phyloP scores from a whole-genome alignment of 2,797 vertebrate species.

The Leuciscus waleckii region DNA sequence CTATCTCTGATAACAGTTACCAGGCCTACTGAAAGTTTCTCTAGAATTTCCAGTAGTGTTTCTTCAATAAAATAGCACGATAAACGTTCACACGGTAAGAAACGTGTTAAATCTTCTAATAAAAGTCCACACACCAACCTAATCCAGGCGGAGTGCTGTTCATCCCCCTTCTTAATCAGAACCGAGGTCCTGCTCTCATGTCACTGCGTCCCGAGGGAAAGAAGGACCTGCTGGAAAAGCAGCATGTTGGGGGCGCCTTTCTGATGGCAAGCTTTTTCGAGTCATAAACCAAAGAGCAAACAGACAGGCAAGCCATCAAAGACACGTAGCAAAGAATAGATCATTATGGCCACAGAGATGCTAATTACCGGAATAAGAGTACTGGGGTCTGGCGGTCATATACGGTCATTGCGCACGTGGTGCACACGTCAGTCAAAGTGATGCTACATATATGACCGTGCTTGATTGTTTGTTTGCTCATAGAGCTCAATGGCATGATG shows the following conservation, averaged over 20 bases:
- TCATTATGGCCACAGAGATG: constrained; percentile 35
- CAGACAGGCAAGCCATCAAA: constrained; percentile 43
- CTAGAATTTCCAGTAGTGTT: neutral
- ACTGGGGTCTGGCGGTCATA: constrained; percentile 49
- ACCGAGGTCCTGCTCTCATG: constrained; percentile 65
- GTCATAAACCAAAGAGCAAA: constrained; percentile 44
- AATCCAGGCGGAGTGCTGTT: constrained; percentile 79
- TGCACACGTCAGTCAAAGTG: constrained; percentile 36
- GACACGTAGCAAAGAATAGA: constrained; percentile 24
- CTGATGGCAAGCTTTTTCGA: constrained; percentile 34
- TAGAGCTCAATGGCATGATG: neutral
- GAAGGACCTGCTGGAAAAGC: constrained; percentile 53
- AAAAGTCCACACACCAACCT: constrained; percentile 81
- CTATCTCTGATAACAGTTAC: neutral
- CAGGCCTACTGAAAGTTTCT: neutral
- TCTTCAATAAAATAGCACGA: constrained; percentile 36
- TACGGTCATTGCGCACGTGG: constrained; percentile 51
- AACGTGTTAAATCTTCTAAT: constrained; percentile 47
- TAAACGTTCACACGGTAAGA: constrained; percentile 53
- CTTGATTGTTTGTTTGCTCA: neutral
- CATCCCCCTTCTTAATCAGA: constrained; percentile 73
- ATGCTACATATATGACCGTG: neutral
- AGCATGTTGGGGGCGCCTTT: constrained; percentile 55
- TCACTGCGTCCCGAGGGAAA: constrained; percentile 59
- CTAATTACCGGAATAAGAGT: constrained; percentile 48